A percentile compares a stretch with the other conserved stretches of the same genome.
phyloP scores from a whole-genome alignment of 2,888 invertebrate species.

The Miltochrista miniata region DNA sequence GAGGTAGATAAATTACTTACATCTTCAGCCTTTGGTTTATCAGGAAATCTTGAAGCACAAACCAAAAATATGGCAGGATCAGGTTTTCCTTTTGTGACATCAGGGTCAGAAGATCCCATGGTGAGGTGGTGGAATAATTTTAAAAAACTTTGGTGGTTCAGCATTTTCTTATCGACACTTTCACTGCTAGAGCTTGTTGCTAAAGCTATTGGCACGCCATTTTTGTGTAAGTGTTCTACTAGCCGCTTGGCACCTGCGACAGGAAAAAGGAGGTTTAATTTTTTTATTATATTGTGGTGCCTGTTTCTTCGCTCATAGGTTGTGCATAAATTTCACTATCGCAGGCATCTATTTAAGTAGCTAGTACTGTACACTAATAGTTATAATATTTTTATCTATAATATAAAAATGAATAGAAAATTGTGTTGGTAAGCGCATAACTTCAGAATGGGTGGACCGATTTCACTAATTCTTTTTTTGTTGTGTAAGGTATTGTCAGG shows the following conservation, averaged over 20 bases:
- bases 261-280: not conserved
- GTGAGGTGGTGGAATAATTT: slow-evolving; percentile 89
- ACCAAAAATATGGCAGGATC: slow-evolving; percentile 93
- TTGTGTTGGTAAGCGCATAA: too few relatives aligned
- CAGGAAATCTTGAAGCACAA: slow-evolving; percentile 88
- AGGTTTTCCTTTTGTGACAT: slow-evolving; percentile 93
- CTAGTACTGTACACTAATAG: too few relatives aligned
- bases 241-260: slow-evolving; percentile 89
- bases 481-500: too few relatives aligned
- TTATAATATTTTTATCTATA: too few relatives aligned
- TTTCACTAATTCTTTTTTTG: too few relatives aligned
- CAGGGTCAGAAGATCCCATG: slow-evolving; percentile 91
- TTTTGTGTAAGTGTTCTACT: slow-evolving; percentile 88
- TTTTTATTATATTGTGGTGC: too few relatives aligned
- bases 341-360: too few relatives aligned
- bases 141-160: slow-evolving; percentile 86
- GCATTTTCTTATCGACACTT: slow-evolving; percentile 88
- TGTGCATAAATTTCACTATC: too few relatives aligned
- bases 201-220: slow-evolving; percentile 91
- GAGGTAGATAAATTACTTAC: too few relatives aligned
- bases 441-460: too few relatives aligned
- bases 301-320: too few relatives aligned
- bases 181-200: slow-evolving; percentile 92
- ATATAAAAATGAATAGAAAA: too few relatives aligned
- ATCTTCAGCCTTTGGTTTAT: slow-evolving; percentile 84